These are phyloP conservation scores for Bufo bufo DNA, from an alignment of 2,113 vertebrate genomes.

Conservation along the genomic window DNA sequence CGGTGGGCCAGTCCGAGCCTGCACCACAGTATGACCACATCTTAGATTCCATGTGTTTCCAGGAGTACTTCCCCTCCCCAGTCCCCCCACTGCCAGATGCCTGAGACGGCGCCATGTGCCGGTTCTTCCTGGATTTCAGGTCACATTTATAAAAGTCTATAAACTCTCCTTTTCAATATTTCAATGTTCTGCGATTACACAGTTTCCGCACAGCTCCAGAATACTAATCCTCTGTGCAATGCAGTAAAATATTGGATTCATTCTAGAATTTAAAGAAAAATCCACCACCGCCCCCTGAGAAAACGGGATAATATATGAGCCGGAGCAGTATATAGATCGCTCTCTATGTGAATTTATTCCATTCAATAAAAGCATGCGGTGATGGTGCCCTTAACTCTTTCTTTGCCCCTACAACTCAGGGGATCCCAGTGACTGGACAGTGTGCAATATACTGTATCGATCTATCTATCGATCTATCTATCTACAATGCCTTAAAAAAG, in stretches of 20 bases:
- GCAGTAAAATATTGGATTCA: conserved; percentile 27
- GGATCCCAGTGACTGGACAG: background rate
- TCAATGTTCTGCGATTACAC: conserved; percentile 43
- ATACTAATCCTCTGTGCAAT: conserved; percentile 32
- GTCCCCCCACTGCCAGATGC: too few relatives aligned
- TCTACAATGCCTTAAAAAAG: too few relatives aligned
- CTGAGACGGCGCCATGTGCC: background rate
- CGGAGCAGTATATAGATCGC: background rate
- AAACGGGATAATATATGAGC: background rate
- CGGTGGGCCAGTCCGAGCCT: too few relatives aligned
- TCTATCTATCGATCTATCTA: background rate
- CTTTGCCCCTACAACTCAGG: background rate
- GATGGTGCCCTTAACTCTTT: background rate
- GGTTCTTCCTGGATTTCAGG: background rate
- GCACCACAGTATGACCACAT: too few relatives aligned
- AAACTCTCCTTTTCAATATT: conserved; percentile 44
- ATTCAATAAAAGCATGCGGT: background rate
- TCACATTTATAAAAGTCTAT: background rate
- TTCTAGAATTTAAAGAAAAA: conserved; percentile 15
- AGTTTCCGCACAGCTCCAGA: conserved; percentile 9
- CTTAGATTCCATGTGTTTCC: too few relatives aligned
- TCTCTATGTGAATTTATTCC: background rate
- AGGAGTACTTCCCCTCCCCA: too few relatives aligned
- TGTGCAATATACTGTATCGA: background rate
- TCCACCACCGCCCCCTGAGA: background rate